Conservation (phyloP, 2,797 vertebrate genomes). For the Tolypeutes matacus region DNA sequence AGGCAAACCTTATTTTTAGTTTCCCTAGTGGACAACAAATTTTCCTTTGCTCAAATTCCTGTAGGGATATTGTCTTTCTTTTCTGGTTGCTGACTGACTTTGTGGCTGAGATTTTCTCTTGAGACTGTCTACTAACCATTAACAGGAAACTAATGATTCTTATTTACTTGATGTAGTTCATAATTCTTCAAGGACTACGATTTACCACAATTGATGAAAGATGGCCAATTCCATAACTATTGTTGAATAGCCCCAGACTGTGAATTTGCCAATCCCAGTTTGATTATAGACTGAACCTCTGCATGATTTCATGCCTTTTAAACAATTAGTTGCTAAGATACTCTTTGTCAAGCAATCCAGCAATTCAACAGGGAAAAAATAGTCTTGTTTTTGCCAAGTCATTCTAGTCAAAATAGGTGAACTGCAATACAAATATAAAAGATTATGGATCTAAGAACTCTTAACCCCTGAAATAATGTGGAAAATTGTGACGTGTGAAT, state of each 20-base stretch:
- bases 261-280: conserved; percentile 2
- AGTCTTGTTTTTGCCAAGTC: conserved; percentile 62
- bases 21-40: conserved; percentile 8
- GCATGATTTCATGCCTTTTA: conserved; percentile 48
- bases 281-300: conserved; percentile 19
- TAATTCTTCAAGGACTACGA: neutral
- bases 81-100: neutral
- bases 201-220: neutral
- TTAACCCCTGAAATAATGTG: conserved; percentile 52
- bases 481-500: neutral
- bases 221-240: neutral
- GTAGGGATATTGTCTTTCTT: neutral
- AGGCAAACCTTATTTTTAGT: neutral
- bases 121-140: neutral
- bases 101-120: neutral
- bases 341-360: conserved; percentile 52
- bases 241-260: neutral
- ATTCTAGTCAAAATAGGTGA: conserved; percentile 57
- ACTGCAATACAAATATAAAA: conserved; percentile 34
- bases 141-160: conserved; percentile 32
- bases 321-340: conserved; percentile 65
- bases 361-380: conserved; percentile 2
- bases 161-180: neutral
- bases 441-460: conserved; percentile 32
- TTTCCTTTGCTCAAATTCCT: neutral